Evolutionary conservation across 2,113 vertebrate genomes (phyloP), one percentile per base, ranked within the genome.

Genomic region (Passer domesticus): DNA sequence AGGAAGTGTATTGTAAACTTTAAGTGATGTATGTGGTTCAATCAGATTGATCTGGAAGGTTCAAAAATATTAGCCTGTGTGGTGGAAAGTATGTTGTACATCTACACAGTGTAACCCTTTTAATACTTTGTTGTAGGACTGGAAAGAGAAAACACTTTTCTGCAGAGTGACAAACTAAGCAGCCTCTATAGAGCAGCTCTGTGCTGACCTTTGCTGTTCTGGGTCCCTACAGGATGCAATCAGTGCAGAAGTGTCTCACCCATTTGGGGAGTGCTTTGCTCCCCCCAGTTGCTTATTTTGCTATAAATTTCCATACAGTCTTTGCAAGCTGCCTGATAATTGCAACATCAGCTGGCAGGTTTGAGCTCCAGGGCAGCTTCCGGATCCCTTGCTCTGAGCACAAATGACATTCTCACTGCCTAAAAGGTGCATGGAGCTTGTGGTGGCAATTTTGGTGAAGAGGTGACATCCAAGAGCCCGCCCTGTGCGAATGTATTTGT

Each of bases 21-120:
- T 76, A 91, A 95, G 83, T 88, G 77, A 90, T 77, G 84, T 62
- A 53, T 69, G 33, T 76, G 73, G 59, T 93, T 93, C 93, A 80
- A 47, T 90, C 87, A 90, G 63, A 80, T 83, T 74, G 67, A 90
- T 96, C 70, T 39, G 28, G 49, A 46, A 72, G 52, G 70, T 87
- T 95, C 74, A 92, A 95, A 91, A 82, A 59, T 39, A 73, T 1
- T 76, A 52, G 74, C 30, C 35, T 47, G 1, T 58, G 69, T 28
- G 25, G 15, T 76, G 37, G 49, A 76, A 87, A 79, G 37, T 50
- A 22, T 49, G 33, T 25, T 47, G 22, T n/a, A 23, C 19, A 13
- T 67, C 20, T 53, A 31, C 35, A 24, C 35, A n/a, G 23, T 8
- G 43, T 55, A 89, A 92, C 50, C 70, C 46, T 91, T 76, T 69